A percentile compares a stretch with the other conserved stretches of the same genome.
Evolutionary conservation across 2,797 vertebrate species (phyloP).

Genomic region (Sebastes taczanowskii): DNA sequence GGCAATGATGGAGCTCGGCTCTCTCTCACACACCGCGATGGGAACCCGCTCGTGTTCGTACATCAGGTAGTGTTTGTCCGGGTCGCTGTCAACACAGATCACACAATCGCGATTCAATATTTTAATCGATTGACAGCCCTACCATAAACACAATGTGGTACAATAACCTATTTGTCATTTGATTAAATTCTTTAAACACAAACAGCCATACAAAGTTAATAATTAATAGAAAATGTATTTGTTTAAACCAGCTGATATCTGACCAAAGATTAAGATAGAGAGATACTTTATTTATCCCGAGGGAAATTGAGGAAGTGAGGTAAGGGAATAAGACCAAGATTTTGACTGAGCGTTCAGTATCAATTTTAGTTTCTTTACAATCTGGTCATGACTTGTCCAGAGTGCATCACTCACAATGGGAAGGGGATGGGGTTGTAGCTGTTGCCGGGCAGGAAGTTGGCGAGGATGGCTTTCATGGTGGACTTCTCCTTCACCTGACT

Average conservation of each 20-base stretch:
- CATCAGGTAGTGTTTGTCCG: slow-evolving; percentile 99
- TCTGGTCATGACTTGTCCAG: neutral
- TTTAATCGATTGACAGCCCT: no score
- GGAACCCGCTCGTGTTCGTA: slow-evolving; percentile 96
- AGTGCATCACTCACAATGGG: slow-evolving; percentile 90
- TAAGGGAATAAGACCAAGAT: no score
- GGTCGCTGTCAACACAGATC: slow-evolving; percentile 85
- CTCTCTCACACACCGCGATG: slow-evolving; percentile 96
- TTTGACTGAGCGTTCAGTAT: neutral
- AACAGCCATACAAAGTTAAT: no score
- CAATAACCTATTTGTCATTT: no score
- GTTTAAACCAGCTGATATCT: neutral
- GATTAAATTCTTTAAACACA: no score
- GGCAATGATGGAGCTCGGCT: slow-evolving; percentile 98
- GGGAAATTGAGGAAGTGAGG: no score
- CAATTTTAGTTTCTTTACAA: neutral
- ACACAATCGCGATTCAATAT: neutral
- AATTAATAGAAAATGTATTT: no score
- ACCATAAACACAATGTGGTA: no score
- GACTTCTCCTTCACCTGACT: slow-evolving; percentile 99
- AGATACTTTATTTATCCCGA: no score
- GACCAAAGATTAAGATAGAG: neutral
- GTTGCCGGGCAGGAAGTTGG: slow-evolving; percentile 97
- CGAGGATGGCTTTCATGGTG: slow-evolving; percentile 99
- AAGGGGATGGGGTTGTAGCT: slow-evolving; percentile 95